Base-by-base conservation (phyloP, 2,113 vertebrate species). In the Brachypteracias leptosomus region DNA sequence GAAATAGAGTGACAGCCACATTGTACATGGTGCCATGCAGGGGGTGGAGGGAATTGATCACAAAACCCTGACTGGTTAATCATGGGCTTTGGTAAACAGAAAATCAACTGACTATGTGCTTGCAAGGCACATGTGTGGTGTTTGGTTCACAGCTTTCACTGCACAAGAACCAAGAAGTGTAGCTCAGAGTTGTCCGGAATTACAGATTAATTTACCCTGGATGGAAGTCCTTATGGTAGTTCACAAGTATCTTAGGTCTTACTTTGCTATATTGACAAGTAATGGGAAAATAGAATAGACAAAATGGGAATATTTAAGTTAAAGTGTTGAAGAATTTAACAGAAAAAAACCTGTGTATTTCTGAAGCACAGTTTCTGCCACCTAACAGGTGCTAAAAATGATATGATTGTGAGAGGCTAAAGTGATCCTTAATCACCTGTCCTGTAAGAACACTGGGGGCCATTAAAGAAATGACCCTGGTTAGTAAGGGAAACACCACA, bases 101-200 rank as follows among this genome's bases (percentile, higher is more conserved):
- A 89, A 92, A 59, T 19, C 44, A 18, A 1, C 16, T 52, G 14
- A 75, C 18, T 44, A 6, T 33, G 40, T 25, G 58, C n/a, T n/a
- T 62, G 8, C 3, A 3, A 83, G 52, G 13, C 54, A 20, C 1
- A 0, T 0, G 5, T 18, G 25, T 0, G 2, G 20, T 33, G 14
- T 81, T 67, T 77, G 20, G 7, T 74, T 72, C 10, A 26, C 29
- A 36, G 28, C 22, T 74, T 84, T 58, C 33, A 12, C 38, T 85
- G 73, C 47, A 51, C 47, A 74, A 54, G 59, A 71, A 49, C 16
- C 36, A 81, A 62, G 42, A 86, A 84, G 5, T 20, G 11, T 77
- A 65, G 36, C 62, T 93, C 4, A 3, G 19, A 92, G 71, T 40
- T 31, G 55, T 36, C 73, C 76, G 28, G n/a, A 52, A 29, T 54